A percentile compares a stretch with the other conserved stretches of the same genome.
These are phyloP conservation scores for Ligdia adustata DNA, from an alignment of 2,888 invertebrate genomes.

Conservation along the genomic window DNA sequence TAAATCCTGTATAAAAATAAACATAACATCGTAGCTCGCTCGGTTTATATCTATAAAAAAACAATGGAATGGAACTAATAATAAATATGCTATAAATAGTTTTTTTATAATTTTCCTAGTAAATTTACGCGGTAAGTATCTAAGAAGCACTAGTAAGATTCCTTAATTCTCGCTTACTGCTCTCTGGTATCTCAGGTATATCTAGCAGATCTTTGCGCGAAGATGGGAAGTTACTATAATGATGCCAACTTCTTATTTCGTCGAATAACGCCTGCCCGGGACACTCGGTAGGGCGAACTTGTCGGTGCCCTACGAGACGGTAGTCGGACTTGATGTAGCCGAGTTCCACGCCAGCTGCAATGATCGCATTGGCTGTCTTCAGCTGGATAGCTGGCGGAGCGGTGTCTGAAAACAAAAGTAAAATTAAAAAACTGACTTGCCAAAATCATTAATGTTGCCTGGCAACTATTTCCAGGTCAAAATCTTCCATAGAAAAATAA, in stretches of 20 bases:
- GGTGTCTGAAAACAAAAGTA: slow-evolving; percentile 61
- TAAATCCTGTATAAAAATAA: no score
- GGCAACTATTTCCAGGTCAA: no score
- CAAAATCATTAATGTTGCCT: no score
- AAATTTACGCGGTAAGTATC: no score
- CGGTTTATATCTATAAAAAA: no score
- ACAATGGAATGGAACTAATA: no score
- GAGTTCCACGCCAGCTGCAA: slow-evolving; percentile 84
- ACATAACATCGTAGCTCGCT: no score
- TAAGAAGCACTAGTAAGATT: slow-evolving; percentile 17
- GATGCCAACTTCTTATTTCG: slow-evolving; percentile 85
- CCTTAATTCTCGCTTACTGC: slow-evolving; percentile 31
- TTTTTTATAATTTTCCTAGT: no score
- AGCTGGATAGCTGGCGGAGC: slow-evolving; percentile 85
- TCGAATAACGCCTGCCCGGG: slow-evolving; percentile 85
- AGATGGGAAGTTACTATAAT: slow-evolving; percentile 65
- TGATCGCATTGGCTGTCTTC: slow-evolving; percentile 82
- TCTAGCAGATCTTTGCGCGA: slow-evolving; percentile 46
- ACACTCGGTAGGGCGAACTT: slow-evolving; percentile 81
- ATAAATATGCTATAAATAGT: no score
- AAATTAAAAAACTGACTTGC: no score
- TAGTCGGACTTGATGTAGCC: slow-evolving; percentile 80
- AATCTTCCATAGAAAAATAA: no score
- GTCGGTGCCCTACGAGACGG: slow-evolving; percentile 45
- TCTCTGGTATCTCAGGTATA: slow-evolving; percentile 45